phyloP scores from a whole-genome alignment of 2,888 invertebrate species.

The Tetheella fluctuosa region DNA sequence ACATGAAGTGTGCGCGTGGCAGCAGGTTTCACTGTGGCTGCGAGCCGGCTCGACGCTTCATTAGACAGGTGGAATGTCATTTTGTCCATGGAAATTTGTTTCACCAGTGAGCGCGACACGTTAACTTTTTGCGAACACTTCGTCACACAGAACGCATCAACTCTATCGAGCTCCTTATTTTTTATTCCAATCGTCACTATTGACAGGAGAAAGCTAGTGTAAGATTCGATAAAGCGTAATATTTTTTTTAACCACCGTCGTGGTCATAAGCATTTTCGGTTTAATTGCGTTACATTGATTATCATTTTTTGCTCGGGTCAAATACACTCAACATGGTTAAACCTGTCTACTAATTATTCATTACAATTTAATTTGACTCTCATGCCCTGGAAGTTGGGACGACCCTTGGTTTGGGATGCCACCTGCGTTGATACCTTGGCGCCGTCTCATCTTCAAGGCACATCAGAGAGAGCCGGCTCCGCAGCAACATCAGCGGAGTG shows the following conservation, averaged over 20 bases:
- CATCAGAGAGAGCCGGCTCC: too few species aligned
- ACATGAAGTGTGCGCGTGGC: constrained; percentile 2
- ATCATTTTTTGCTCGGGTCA: not conserved
- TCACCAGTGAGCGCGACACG: constrained; percentile 41
- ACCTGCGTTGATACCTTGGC: too few species aligned
- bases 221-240: constrained; percentile 39
- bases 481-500: too few species aligned
- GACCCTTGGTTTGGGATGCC: too few species aligned
- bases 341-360: constrained; percentile 24
- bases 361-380: constrained; percentile 23
- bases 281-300: constrained; percentile 18
- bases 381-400: too few species aligned
- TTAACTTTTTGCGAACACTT: constrained; percentile 47
- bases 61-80: constrained; percentile 66
- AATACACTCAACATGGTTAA: not conserved
- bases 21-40: constrained; percentile 33
- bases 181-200: constrained; percentile 49
- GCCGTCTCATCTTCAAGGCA: too few species aligned
- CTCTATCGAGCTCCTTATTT: constrained; percentile 51
- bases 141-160: constrained; percentile 27
- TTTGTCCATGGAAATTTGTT: constrained; percentile 44
- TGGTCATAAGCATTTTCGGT: constrained; percentile 15
- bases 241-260: constrained; percentile 26
- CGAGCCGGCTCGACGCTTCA: constrained; percentile 55
- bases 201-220: constrained; percentile 69